Percentiles rank a stretch among this genome's conserved stretches.
Conservation (phyloP, 2,113 vertebrate genomes). For the Pelmatolapia mariae region DNA sequence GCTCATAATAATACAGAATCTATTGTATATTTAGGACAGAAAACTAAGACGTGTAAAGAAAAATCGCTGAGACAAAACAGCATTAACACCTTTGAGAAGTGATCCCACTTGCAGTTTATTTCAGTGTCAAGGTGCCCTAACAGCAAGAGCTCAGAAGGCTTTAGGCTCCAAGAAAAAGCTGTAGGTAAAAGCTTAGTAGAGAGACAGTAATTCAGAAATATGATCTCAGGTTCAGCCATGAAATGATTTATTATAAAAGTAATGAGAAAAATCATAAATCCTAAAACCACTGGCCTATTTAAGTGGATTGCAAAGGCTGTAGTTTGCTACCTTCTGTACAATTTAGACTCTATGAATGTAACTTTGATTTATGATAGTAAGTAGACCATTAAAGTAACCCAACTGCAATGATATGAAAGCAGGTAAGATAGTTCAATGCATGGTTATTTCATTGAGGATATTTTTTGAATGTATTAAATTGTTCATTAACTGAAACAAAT, state of each 20-base stretch:
- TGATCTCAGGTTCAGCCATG: background rate
- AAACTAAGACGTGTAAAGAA: background rate
- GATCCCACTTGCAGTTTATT: background rate
- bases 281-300: background rate
- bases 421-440: background rate
- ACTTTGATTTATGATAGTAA: background rate
- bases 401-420: background rate
- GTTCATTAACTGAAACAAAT: background rate
- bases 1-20: background rate
- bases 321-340: background rate
- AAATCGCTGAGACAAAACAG: background rate
- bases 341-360: background rate
- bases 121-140: background rate
- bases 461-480: background rate
- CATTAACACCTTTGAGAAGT: background rate
- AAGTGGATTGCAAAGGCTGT: background rate
- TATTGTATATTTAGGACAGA: background rate
- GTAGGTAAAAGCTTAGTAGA: background rate
- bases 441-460: background rate
- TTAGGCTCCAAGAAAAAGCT: background rate
- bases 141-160: background rate
- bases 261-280: conserved; percentile 1
- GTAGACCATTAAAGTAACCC: background rate
- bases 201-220: background rate
- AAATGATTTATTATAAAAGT: background rate